Evolutionary conservation across 2,113 vertebrate genomes (phyloP).

Genomic region (Egretta garzetta): DNA sequence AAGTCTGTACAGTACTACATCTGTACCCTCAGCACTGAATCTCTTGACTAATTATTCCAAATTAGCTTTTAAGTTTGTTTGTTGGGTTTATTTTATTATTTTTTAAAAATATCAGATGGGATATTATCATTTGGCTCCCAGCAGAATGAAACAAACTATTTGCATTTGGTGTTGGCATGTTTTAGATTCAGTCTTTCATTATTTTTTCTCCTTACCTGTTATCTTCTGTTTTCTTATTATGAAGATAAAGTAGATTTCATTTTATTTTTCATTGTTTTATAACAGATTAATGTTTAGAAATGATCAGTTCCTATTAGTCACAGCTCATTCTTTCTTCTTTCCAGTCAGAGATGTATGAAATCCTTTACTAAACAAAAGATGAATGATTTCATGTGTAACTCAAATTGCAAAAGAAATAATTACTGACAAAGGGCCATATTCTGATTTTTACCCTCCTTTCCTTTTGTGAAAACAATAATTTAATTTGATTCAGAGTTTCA

Average conservation of each 20-base stretch:
- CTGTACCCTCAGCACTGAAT: not conserved
- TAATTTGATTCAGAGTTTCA: not conserved
- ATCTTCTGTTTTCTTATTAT: constrained; percentile 7
- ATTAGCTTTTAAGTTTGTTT: not conserved
- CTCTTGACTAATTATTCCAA: not conserved
- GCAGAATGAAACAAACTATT: constrained; percentile 22
- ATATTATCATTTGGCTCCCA: constrained; percentile 6
- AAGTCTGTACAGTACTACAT: not conserved
- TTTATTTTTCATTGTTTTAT: constrained; percentile 34
- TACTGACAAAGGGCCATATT: constrained; percentile 13
- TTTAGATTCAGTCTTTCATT: constrained; percentile 60
- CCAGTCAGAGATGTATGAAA: constrained; percentile 34
- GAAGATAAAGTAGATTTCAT: constrained; percentile 55
- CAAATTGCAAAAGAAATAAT: constrained; percentile 39
- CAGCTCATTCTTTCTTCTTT: constrained; percentile 45
- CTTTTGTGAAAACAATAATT: constrained; percentile 9
- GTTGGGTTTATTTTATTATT: not conserved
- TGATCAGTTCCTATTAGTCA: constrained; percentile 53
- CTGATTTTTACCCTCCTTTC: not conserved
- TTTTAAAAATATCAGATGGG: not conserved
- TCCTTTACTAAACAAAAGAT: constrained; percentile 64
- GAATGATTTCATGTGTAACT: not conserved
- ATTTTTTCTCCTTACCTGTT: constrained; percentile 48
- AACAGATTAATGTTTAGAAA: constrained; percentile 62
- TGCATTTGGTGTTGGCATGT: constrained; percentile 14